Conservation (phyloP, 2,797 vertebrate genomes). For the Trematocara caparti region DNA sequence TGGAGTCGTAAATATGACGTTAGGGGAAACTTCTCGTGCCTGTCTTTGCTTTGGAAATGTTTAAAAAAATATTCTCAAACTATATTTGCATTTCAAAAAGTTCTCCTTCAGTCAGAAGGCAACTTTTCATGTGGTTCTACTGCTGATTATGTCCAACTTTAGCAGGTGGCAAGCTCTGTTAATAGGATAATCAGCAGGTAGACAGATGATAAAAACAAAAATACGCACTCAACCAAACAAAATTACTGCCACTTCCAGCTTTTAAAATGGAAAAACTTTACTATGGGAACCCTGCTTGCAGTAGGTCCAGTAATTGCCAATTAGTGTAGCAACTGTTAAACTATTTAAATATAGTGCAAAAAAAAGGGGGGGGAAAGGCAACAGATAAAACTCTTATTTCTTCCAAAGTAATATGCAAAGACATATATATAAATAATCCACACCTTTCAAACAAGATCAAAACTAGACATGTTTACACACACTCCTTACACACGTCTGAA, state of each 20-base stretch:
- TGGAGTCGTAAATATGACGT: not conserved
- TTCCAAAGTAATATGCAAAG: not conserved
- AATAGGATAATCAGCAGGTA: slow-evolving; percentile 42
- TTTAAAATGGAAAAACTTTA: slow-evolving; percentile 47
- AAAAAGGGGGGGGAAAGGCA: not conserved
- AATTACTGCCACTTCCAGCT: slow-evolving; percentile 24
- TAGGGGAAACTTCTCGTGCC: not conserved
- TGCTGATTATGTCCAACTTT: slow-evolving; percentile 10
- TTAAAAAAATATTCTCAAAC: not conserved
- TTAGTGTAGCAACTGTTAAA: not conserved
- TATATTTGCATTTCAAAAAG: not conserved
- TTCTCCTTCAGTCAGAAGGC: not conserved
- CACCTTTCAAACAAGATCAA: not conserved
- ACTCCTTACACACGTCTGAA: not conserved
- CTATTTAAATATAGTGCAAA: not conserved
- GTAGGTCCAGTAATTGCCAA: not conserved
- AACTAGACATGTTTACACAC: not conserved
- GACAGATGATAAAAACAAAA: slow-evolving; percentile 10
- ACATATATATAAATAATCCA: not conserved
- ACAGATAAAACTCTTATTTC: not conserved
- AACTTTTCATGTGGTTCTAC: not conserved
- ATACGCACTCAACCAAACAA: slow-evolving; percentile 15
- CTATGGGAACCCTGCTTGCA: slow-evolving; percentile 14
- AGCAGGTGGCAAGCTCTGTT: slow-evolving; percentile 18
- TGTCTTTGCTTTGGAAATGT: not conserved